These are phyloP conservation scores for Coracias cyanogaster DNA, from an alignment of 2,797 vertebrate species.

Conservation along the genomic window DNA sequence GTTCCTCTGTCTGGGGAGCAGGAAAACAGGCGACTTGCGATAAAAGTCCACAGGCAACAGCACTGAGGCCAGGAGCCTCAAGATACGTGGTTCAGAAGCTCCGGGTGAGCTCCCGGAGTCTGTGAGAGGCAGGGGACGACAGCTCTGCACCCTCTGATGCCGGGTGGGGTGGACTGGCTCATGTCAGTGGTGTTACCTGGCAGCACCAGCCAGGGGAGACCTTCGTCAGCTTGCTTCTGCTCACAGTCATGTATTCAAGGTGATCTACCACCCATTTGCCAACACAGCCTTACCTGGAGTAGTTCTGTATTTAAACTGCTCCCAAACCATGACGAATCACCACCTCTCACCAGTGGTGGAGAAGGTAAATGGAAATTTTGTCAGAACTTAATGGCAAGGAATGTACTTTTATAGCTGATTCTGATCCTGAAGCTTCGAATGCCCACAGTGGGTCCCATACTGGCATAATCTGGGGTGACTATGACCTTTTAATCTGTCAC, in stretches of 20 bases:
- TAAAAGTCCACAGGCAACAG: not conserved
- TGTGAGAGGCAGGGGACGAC: fast-evolving
- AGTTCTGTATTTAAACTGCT: not conserved
- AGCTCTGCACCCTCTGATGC: too few relatives aligned
- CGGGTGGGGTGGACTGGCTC: fast-evolving
- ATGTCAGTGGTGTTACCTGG: fast-evolving
- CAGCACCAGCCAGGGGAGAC: not conserved
- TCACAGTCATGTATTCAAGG: not conserved
- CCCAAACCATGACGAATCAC: not conserved
- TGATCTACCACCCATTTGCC: not conserved
- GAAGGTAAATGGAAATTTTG: not conserved
- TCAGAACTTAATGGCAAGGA: not conserved
- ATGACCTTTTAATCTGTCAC: not conserved
- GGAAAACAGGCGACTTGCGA: not conserved
- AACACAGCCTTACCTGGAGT: not conserved
- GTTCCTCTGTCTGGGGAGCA: not conserved
- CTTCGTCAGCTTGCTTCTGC: not conserved
- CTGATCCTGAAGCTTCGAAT: not conserved
- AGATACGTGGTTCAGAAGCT: fast-evolving
- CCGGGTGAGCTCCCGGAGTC: not conserved
- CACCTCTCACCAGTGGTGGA: not conserved
- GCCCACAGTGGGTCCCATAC: not conserved
- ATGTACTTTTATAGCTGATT: not conserved
- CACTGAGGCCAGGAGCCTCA: not conserved
- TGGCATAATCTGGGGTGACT: not conserved